Conservation (phyloP, 1,140 invertebrate species). For the Prorops nasuta region DNA sequence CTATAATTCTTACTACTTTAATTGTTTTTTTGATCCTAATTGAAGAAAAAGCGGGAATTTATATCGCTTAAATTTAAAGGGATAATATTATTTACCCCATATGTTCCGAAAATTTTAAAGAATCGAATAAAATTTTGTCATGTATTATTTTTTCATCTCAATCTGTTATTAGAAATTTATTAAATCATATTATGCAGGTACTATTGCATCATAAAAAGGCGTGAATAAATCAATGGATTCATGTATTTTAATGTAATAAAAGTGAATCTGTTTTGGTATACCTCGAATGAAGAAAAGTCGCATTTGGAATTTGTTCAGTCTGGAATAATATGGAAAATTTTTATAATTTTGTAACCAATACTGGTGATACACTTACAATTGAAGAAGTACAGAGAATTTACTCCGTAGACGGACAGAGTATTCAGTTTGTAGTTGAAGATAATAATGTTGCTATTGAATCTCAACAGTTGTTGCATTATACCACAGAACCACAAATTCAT, state of each 20-base stretch:
- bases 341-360: slow-evolving; percentile 48
- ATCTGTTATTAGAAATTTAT: slow-evolving; percentile 13
- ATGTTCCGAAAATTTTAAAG: too few relatives aligned
- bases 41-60: too few relatives aligned
- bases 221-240: slow-evolving; percentile 41
- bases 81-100: too few relatives aligned
- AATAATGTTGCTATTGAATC: slow-evolving; percentile 37
- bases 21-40: too few relatives aligned
- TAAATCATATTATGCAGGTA: slow-evolving; percentile 36
- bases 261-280: slow-evolving; percentile 22
- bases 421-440: slow-evolving; percentile 47
- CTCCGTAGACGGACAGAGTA: slow-evolving; percentile 42
- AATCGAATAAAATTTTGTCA: too few relatives aligned
- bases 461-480: slow-evolving; percentile 41
- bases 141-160: not conserved
- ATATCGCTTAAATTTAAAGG: too few relatives aligned
- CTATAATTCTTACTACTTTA: too few relatives aligned
- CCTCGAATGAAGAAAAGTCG: slow-evolving; percentile 27
- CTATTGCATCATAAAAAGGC: slow-evolving; percentile 29
- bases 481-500: slow-evolving; percentile 36
- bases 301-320: slow-evolving; percentile 23
- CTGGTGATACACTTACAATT: slow-evolving; percentile 43
- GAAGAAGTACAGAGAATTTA: slow-evolving; percentile 45
- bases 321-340: slow-evolving; percentile 53
- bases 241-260: slow-evolving; percentile 30